Evolutionary conservation across 1,140 invertebrate species (phyloP), one percentile per base, ranked within the genome.

Genomic region (Aphaenogaster floridana): DNA sequence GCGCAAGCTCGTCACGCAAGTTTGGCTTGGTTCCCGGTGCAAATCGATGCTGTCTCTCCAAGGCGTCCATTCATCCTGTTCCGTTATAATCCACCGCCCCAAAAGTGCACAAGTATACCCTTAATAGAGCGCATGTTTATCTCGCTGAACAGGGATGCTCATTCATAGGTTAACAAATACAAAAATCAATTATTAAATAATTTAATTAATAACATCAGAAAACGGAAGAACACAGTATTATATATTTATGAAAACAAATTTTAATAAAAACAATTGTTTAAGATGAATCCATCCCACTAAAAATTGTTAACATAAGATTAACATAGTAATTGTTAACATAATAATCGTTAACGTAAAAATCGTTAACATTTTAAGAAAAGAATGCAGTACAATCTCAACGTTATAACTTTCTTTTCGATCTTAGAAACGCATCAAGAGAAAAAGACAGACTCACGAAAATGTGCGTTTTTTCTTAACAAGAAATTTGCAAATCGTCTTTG

Each of bases 31-130:
- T 74, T 80, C 80, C 48, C 79, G 69, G 89, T 86, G 59, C 79
- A 88, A 94, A 94, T 94, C 94, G 92, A 94, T 94, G 94, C 85
- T 83, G 87, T 89, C 80, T 76, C 34, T 74, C 52, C 69, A 28
- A 61, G n/a, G 54, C 34, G 17, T 76, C 69, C 80, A 87, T 86
- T 87, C 86, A 77, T 89, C 39, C 72, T 71, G 21, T 69, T 63
- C 59, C 64, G n/a, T 50, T 66, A 66, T 86, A 77, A 59, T 21
- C 6, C 52, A 63, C 28, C 39, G 17, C 59, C 8, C 45, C 36
- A 52, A 86, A 50, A 54, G 21, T 39, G 15, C 59, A 28, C 28
- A 66, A 79, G 15, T 36, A 28, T 59, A 59, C 9, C 4, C 13
- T 63, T 72, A n/a, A 83, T 17, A 54, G 39, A 81, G 6, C 21